phyloP scores from a whole-genome alignment of 2,888 invertebrate species.

The Drosophila incognita region DNA sequence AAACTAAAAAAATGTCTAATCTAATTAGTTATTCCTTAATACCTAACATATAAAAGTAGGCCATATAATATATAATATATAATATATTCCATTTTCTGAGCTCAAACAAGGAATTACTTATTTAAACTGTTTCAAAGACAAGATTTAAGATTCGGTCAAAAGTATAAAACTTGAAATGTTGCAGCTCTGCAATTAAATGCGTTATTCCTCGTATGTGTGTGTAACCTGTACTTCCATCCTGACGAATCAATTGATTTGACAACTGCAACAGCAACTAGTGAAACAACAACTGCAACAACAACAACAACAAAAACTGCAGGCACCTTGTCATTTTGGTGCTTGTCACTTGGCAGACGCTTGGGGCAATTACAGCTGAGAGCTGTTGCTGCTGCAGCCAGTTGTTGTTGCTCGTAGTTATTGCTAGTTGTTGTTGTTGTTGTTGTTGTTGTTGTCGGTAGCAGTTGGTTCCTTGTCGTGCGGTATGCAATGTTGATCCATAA shows the following conservation, averaged over 20 bases:
- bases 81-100: not conserved
- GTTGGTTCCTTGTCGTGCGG: slow-evolving; percentile 51
- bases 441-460: slow-evolving; percentile 9
- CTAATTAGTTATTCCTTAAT: too few relatives aligned
- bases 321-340: slow-evolving; percentile 62
- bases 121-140: not conserved
- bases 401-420: not conserved
- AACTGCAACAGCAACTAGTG: not conserved
- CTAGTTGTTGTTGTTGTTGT: slow-evolving; percentile 1
- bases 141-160: not conserved
- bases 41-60: too few relatives aligned
- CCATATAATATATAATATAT: too few relatives aligned
- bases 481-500: slow-evolving; percentile 73
- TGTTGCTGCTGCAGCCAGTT: not conserved
- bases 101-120: too few relatives aligned
- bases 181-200: not conserved
- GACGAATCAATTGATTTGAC: slow-evolving; percentile 30
- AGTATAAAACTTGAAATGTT: not conserved
- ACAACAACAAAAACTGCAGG: slow-evolving; percentile 17
- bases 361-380: slow-evolving; percentile 42
- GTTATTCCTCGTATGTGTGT: not conserved
- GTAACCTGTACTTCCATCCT: slow-evolving; percentile 6
- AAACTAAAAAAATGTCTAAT: too few relatives aligned
- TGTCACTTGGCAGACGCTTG: slow-evolving; percentile 58
- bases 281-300: not conserved